Base-by-base conservation (phyloP, 2,797 vertebrate genomes). In the Corythornis leucogaster region DNA sequence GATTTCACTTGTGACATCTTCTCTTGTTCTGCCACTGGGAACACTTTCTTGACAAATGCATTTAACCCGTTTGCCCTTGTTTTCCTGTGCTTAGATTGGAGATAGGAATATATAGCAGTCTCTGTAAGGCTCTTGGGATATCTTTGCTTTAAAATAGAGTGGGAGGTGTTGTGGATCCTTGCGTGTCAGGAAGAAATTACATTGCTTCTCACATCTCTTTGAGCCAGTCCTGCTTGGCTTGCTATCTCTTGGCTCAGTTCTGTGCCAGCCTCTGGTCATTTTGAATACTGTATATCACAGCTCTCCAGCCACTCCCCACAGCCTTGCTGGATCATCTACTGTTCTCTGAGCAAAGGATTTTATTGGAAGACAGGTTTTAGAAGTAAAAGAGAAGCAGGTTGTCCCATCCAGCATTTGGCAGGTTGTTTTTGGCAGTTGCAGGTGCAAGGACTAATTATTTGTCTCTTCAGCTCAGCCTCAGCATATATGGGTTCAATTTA, bases 181-280 rank as follows among this genome's bases (percentile, higher is more conserved):
- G 3, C 50, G 22, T 57, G 19, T 74, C 22, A 19, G 48, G n/a
- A 45, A 45, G 28, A 28, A 57, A 42, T 82, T 35, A 9, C 22
- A 14, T 46, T 38, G 13, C 38, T 79, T 70, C 26, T 12, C 0
- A 0, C 20, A 40, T 28, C 59, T 31, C 26, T 43, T 4, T 42
- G 62, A 61, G 21, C 68, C 28, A 66, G 15, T 21, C 12, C 43
- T 43, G 14, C 26, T 71, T 3, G 2, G 24, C 31, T 73, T 1
- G 3, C 19, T 67, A 12, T 25, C 15, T 64, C n/a, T 82, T 45
- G 38, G 9, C 26, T 58, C 18, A 2, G 57, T 43, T 54, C 28
- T 78, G 22, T 8, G 7, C 26, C 5, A 3, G 2, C 12, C 50
- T 30, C n/a, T 80, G 66, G 38, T 15, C 8, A 6, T 71, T 54